These are phyloP conservation scores for Macrotis lagotis DNA, from an alignment of 2,113 vertebrate genomes.

Conservation along the genomic window DNA sequence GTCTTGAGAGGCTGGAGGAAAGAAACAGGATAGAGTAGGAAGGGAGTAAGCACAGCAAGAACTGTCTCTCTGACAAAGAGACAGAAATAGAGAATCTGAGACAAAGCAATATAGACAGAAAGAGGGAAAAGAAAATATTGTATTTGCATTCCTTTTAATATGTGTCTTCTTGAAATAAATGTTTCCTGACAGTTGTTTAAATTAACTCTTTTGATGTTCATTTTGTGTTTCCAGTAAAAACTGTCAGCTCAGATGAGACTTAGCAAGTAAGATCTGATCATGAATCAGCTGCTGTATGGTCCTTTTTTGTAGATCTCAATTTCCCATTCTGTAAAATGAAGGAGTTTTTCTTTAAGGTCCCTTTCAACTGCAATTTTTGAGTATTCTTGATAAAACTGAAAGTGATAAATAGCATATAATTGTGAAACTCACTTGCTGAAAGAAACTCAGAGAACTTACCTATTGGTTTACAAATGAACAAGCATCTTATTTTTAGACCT, in stretches of 20 bases:
- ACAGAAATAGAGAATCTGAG: not conserved
- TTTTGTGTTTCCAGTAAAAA: not conserved
- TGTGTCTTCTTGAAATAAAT: not conserved
- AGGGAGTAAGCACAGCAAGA: not conserved
- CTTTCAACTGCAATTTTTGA: not conserved
- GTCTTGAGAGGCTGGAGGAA: not conserved
- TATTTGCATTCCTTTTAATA: not conserved
- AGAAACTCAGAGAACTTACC: not conserved
- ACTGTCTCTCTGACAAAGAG: not conserved
- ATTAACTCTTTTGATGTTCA: not conserved
- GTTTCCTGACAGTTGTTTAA: not conserved
- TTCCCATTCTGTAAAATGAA: not conserved
- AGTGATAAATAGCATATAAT: not conserved
- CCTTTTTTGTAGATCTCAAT: not conserved
- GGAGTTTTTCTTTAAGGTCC: not conserved
- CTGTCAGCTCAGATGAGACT: not conserved
- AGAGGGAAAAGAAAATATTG: not conserved
- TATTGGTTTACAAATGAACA: not conserved
- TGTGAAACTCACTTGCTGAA: not conserved
- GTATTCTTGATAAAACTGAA: not conserved
- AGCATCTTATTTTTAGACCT: not conserved
- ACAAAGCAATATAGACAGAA: not conserved
- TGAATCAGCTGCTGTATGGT: not conserved
- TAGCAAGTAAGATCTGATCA: not conserved
- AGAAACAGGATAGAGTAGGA: not conserved